These are phyloP conservation scores for Biston stratarius DNA, from an alignment of 2,888 invertebrate species.

Conservation along the genomic window DNA sequence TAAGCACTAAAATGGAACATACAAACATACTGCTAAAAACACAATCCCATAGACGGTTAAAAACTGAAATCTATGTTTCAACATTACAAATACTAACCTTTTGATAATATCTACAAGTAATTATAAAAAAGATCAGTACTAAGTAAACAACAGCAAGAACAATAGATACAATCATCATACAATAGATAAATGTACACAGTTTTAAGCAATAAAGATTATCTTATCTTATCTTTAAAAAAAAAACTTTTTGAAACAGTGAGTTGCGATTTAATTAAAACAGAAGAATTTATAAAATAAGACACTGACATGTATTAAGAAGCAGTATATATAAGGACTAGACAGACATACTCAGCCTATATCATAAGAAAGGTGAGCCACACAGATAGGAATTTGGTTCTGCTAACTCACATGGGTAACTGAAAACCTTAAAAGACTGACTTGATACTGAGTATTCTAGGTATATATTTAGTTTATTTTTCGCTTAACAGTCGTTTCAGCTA, in stretches of 20 bases:
- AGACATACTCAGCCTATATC: slow-evolving; percentile 43
- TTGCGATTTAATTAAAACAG: too few species aligned
- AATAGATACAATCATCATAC: neutral
- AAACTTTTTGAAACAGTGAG: too few species aligned
- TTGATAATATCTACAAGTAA: neutral
- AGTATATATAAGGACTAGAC: slow-evolving; percentile 21
- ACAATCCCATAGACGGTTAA: too few species aligned
- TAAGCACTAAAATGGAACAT: too few species aligned
- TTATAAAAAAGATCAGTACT: neutral
- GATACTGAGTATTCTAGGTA: too few species aligned
- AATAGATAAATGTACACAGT: too few species aligned
- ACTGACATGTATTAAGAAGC: slow-evolving; percentile 14
- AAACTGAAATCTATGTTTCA: neutral
- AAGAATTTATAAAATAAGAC: neutral
- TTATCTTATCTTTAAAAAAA: too few species aligned
- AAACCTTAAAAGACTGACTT: too few species aligned
- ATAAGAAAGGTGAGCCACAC: slow-evolving; percentile 73
- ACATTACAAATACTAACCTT: neutral
- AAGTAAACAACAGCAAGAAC: neutral
- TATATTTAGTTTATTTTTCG: too few species aligned
- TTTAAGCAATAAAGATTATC: too few species aligned
- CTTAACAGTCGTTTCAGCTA: too few species aligned
- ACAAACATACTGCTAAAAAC: too few species aligned
- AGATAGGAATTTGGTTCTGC: slow-evolving; percentile 52
- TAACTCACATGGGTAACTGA: slow-evolving; percentile 24